Evolutionary conservation across 2,113 vertebrate species (phyloP).

Genomic region (Chloropsis cyanopogon): DNA sequence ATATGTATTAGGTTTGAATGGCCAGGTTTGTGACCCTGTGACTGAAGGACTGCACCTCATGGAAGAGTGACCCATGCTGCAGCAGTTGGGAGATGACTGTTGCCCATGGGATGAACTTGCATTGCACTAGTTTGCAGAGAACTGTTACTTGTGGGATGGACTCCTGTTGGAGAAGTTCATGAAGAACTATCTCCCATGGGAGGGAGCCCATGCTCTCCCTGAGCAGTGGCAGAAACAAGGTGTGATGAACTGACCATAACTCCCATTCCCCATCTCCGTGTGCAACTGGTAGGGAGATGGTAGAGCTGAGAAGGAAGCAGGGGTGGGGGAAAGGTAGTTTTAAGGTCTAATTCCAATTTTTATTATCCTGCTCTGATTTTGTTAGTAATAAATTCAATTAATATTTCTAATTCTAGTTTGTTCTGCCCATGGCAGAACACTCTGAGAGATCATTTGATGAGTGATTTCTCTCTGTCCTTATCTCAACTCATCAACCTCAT

Average conservation of each 20-base stretch:
- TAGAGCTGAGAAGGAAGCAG: background rate
- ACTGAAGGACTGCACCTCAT: background rate
- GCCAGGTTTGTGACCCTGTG: background rate
- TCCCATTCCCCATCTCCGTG: background rate
- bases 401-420: background rate
- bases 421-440: background rate
- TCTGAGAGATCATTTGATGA: background rate
- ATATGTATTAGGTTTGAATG: background rate
- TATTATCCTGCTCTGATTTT: background rate
- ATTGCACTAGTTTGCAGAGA: background rate
- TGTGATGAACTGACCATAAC: background rate
- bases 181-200: background rate
- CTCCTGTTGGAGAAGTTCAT: background rate
- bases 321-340: background rate
- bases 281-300: fast-evolving
- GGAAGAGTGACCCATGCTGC: background rate
- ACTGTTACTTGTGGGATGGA: background rate
- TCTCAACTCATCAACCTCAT: background rate
- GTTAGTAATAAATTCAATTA: background rate
- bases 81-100: background rate
- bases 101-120: background rate
- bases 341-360: background rate
- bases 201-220: background rate
- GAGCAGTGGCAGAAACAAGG: background rate
- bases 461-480: background rate